Evolutionary conservation across 2,888 invertebrate genomes (phyloP).

Genomic region (Eudemis profundana): DNA sequence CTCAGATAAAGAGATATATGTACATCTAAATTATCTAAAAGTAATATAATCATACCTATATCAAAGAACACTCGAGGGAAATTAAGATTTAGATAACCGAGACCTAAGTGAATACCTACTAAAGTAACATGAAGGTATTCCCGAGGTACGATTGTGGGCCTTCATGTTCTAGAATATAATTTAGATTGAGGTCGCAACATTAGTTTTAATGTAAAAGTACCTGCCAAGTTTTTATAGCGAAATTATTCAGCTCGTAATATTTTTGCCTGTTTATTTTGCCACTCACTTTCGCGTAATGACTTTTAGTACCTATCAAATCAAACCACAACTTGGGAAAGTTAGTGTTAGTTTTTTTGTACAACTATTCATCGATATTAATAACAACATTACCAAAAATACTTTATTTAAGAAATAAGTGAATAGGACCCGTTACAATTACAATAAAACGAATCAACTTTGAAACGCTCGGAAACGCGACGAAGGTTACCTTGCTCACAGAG

Average conservation of each 20-base stretch:
- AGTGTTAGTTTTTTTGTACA: not conserved
- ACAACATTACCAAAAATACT: too few species aligned
- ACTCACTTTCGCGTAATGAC: slow-evolving; percentile 1
- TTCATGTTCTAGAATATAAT: not conserved
- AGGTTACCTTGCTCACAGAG: slow-evolving; percentile 21
- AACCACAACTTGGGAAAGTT: slow-evolving; percentile 25
- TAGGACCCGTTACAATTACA: too few species aligned
- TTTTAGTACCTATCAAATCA: slow-evolving; percentile 10
- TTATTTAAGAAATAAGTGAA: too few species aligned
- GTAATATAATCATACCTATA: not conserved
- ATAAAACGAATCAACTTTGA: not conserved
- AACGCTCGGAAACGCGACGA: not conserved
- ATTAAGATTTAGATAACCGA: not conserved
- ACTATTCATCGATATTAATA: not conserved
- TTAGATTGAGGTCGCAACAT: not conserved
- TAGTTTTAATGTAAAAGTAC: not conserved
- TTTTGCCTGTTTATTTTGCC: not conserved
- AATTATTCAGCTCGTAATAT: not conserved
- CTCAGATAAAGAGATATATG: too few species aligned
- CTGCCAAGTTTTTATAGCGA: not conserved
- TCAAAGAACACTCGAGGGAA: not conserved
- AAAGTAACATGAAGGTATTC: not conserved
- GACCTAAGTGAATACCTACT: not conserved
- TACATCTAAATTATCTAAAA: not conserved
- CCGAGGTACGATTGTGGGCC: not conserved